Evolutionary conservation across 2,888 invertebrate genomes (phyloP).

Genomic region (Portevinia maculata): DNA sequence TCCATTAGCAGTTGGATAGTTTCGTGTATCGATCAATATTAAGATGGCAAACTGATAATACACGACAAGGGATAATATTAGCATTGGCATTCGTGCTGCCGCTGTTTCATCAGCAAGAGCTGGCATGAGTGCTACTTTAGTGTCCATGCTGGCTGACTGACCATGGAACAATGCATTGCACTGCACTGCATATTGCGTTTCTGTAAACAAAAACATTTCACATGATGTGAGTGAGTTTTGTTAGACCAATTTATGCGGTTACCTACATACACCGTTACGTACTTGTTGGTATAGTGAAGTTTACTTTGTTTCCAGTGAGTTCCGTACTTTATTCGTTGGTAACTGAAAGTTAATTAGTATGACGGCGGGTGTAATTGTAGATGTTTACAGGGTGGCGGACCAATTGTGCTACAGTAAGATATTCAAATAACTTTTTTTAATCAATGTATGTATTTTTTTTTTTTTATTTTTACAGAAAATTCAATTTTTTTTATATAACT

Average conservation of each 20-base stretch:
- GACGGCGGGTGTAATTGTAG: slow-evolving; percentile 45
- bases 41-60: slow-evolving; percentile 73
- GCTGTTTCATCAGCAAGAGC: slow-evolving; percentile 70
- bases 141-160: slow-evolving; percentile 17
- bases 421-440: too few relatives aligned
- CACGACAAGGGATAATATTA: slow-evolving; percentile 73
- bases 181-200: slow-evolving; percentile 43
- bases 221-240: slow-evolving; percentile 69
- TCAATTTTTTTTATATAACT: too few relatives aligned
- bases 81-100: slow-evolving; percentile 72
- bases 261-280: slow-evolving; percentile 32
- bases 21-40: slow-evolving; percentile 74
- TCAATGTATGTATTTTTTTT: too few relatives aligned
- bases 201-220: slow-evolving; percentile 66
- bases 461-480: too few relatives aligned
- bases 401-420: too few relatives aligned
- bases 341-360: slow-evolving; percentile 42
- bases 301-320: slow-evolving; percentile 37
- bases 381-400: too few relatives aligned
- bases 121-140: slow-evolving; percentile 12
- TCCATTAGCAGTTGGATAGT: slow-evolving; percentile 72
- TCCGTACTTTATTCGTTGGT: too few relatives aligned
- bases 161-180: slow-evolving; percentile 37
- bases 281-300: slow-evolving; percentile 32
- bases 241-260: slow-evolving; percentile 73